Evolutionary conservation across 1,140 invertebrate genomes (phyloP), one percentile per base, ranked within the genome.

Genomic region (Drosophila azteca): DNA sequence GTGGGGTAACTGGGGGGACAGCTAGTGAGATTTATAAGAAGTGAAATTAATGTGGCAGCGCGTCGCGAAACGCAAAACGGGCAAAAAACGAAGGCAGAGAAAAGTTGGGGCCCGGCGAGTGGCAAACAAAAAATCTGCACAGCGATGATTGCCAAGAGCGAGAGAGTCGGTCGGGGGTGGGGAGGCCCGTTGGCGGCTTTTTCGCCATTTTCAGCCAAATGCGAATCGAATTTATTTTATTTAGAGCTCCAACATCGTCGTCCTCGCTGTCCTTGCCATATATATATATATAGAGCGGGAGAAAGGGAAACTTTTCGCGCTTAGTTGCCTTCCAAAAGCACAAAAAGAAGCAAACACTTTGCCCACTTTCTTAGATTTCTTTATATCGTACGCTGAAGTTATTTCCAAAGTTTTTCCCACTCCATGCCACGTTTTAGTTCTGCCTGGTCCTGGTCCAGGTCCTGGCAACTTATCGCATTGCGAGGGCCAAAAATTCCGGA

Each of bases 31-130:
- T 84, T 85, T 84, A 84, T 84, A 84, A 84, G 80, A 84, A 84
- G 80, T 79, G 65, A 84, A 84, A 84, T 84, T 84, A 84, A 84
- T 84, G 80, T 84, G 81, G 80, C 80, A 83, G 71, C 66, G 63
- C 58, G 75, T 66, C 73, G 53, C 54, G 50, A 80, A 64, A 55
- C 57, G 49, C 46, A 35, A 67, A 59, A 57, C 45, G 62, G 31
- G 43, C 22, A 43, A 54, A 59, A 73, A 58, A 46, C 17, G 17
- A 62, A 70, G 49, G 41, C 50, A 71, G 51, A 53, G 54, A 57
- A 75, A 81, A 81, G 49, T 64, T 74, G 45, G 31, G 31, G 31
- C 31, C 8, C 8, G 11, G 35, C 9, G 1, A 58, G 53, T 58
- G 55, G 45, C 68, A 69, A 41, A 48, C 41, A 64, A 39, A 39